Conservation (phyloP, 2,797 vertebrate genomes). For the Channa striata region DNA sequence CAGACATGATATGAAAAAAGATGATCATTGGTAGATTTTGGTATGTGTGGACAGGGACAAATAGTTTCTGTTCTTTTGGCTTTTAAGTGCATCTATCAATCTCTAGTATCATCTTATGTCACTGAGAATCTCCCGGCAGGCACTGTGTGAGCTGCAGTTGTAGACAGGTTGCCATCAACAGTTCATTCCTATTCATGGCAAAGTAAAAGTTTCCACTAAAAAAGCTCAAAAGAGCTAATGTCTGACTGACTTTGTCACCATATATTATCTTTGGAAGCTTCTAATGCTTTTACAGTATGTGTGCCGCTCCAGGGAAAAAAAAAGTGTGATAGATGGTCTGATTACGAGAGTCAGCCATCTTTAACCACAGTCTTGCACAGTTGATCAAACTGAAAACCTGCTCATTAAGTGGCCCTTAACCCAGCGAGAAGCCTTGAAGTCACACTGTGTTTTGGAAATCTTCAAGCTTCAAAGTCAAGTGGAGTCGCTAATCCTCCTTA, state of each 20-base stretch:
- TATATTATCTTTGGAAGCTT: neutral
- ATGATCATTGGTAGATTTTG: too few species aligned
- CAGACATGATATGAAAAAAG: too few species aligned
- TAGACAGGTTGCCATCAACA: neutral
- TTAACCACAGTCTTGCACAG: slow-evolving; percentile 53
- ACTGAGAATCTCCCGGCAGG: slow-evolving; percentile 9
- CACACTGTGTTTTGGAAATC: slow-evolving; percentile 71
- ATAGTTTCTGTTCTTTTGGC: too few species aligned
- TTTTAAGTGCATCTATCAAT: too few species aligned
- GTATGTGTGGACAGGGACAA: too few species aligned
- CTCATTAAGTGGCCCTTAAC: slow-evolving; percentile 69
- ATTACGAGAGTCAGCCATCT: slow-evolving; percentile 43
- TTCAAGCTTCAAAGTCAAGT: slow-evolving; percentile 72
- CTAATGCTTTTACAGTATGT: neutral
- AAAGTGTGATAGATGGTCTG: slow-evolving; percentile 36
- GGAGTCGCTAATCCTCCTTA: slow-evolving; percentile 67
- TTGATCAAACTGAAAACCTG: slow-evolving; percentile 66
- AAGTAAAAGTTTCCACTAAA: neutral
- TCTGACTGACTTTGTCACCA: neutral
- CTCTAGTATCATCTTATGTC: neutral
- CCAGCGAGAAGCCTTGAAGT: slow-evolving; percentile 62
- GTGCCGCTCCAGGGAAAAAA: neutral
- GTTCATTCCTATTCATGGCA: neutral
- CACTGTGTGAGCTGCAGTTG: neutral
- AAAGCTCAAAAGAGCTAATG: neutral